Percentiles rank a stretch among this genome's conserved stretches.
These are phyloP conservation scores for Anolis carolinensis DNA, from an alignment of 2,113 vertebrate species.

Conservation along the genomic window DNA sequence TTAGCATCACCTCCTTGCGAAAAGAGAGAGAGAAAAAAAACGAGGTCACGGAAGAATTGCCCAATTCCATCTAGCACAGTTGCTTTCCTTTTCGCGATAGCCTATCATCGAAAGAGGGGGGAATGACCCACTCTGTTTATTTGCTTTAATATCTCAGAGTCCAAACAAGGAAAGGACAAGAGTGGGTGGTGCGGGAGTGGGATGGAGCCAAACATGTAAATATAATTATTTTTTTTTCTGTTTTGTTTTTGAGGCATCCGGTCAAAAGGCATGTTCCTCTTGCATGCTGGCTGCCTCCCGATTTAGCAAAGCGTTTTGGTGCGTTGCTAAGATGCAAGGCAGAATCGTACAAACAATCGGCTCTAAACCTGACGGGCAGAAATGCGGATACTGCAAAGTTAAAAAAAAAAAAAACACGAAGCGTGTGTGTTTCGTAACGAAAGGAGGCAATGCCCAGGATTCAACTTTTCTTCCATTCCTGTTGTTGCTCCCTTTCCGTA, in stretches of 20 bases:
- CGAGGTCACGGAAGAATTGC: constrained; percentile 31
- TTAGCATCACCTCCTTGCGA: constrained; percentile 20
- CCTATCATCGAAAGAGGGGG: too few species aligned
- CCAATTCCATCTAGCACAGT: constrained; percentile 2
- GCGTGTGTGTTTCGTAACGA: background rate
- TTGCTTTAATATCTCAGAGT: constrained; percentile 5
- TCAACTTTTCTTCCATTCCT: too few species aligned
- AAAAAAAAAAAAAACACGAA: constrained; percentile 5
- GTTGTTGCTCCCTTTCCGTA: too few species aligned
- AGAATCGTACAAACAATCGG: constrained; percentile 50
- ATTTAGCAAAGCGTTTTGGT: constrained; percentile 45
- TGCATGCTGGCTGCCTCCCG: constrained; percentile 58
- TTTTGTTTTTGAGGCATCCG: constrained; percentile 39
- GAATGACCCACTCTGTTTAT: background rate
- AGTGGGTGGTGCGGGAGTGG: background rate
- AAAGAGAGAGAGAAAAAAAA: constrained; percentile 10
- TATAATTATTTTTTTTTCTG: too few species aligned
- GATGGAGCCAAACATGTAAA: constrained; percentile 51
- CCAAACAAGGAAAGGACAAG: background rate
- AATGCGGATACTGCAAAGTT: constrained; percentile 37
- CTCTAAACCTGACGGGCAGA: constrained; percentile 35
- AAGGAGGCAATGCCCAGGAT: background rate
- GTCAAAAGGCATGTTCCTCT: constrained; percentile 57
- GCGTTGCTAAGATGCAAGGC: constrained; percentile 64
- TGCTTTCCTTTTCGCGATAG: too few species aligned